Percentiles rank a stretch among this genome's conserved stretches.
phyloP scores from a whole-genome alignment of 2,797 vertebrate genomes.

The Mormyrus hasselquistii region DNA sequence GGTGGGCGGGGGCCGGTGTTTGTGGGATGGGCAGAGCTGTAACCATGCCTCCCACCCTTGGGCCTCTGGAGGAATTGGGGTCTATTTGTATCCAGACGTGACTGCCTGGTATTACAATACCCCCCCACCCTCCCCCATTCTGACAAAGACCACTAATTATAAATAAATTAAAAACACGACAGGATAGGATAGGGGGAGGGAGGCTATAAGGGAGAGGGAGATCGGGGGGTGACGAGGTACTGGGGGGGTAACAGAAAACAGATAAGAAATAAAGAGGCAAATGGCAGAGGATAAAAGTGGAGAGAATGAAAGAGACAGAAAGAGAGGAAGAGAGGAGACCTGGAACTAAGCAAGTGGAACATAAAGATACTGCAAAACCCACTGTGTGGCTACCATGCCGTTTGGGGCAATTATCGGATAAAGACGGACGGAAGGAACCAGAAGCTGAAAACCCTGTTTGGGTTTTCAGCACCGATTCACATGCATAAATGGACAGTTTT shows the following conservation, averaged over 20 bases:
- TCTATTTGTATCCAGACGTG: conserved; percentile 70
- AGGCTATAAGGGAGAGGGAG: conserved; percentile 41
- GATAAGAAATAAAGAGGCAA: conserved; percentile 22
- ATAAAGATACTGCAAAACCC: conserved; percentile 38
- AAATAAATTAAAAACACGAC: conserved; percentile 78
- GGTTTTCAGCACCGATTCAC: neutral
- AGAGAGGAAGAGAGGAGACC: conserved; percentile 38
- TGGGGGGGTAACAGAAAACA: conserved; percentile 39
- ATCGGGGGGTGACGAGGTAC: conserved; percentile 51
- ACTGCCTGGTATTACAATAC: conserved; percentile 70
- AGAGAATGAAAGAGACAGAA: conserved; percentile 46
- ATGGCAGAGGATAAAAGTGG: conserved; percentile 35
- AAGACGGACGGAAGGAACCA: neutral
- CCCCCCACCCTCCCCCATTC: conserved; percentile 62
- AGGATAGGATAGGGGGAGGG: conserved; percentile 66
- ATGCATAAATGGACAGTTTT: neutral
- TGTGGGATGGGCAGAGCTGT: conserved; percentile 39
- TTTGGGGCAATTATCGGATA: neutral
- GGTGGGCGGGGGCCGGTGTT: no score
- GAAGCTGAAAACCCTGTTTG: neutral
- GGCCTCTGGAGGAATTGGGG: conserved; percentile 47
- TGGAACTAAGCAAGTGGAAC: conserved; percentile 55
- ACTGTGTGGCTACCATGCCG: neutral
- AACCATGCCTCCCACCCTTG: neutral
- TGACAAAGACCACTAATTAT: conserved; percentile 77